Conservation (phyloP, 2,888 invertebrate genomes). For the Pachliopta kotzebuea region DNA sequence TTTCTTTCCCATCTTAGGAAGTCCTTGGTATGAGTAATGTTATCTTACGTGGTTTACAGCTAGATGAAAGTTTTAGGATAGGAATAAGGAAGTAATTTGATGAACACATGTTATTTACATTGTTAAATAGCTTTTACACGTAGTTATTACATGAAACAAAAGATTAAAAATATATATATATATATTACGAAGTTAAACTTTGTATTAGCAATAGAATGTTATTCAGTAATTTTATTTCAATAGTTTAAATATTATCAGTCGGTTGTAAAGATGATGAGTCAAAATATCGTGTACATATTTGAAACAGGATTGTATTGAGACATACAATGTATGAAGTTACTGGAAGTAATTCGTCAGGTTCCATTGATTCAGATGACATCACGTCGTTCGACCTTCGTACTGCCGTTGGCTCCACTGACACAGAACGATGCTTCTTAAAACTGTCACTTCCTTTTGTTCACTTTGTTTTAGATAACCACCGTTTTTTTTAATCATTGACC, state of each 20-base stretch:
- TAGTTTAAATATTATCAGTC: too few relatives aligned
- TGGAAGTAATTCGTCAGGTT: neutral
- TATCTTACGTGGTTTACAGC: neutral
- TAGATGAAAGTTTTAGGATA: neutral
- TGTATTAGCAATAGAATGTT: too few relatives aligned
- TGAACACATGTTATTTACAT: too few relatives aligned
- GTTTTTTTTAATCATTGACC: slow-evolving; percentile 7
- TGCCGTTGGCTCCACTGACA: neutral
- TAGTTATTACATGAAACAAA: too few relatives aligned
- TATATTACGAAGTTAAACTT: too few relatives aligned
- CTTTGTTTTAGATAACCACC: neutral
- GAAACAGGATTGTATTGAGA: neutral
- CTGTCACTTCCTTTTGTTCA: slow-evolving; percentile 6
- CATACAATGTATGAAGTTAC: neutral
- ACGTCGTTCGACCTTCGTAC: neutral
- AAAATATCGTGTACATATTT: neutral
- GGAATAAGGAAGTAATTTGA: too few relatives aligned
- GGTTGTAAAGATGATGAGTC: too few relatives aligned
- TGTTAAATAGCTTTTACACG: too few relatives aligned
- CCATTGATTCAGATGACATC: neutral
- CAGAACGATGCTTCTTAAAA: neutral
- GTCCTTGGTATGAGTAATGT: slow-evolving; percentile 30
- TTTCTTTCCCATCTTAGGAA: slow-evolving; percentile 38
- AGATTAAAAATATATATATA: too few relatives aligned
- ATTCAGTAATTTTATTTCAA: too few relatives aligned